Conservation (phyloP, 2,888 invertebrate species). For the Dolomedes plantarius region DNA sequence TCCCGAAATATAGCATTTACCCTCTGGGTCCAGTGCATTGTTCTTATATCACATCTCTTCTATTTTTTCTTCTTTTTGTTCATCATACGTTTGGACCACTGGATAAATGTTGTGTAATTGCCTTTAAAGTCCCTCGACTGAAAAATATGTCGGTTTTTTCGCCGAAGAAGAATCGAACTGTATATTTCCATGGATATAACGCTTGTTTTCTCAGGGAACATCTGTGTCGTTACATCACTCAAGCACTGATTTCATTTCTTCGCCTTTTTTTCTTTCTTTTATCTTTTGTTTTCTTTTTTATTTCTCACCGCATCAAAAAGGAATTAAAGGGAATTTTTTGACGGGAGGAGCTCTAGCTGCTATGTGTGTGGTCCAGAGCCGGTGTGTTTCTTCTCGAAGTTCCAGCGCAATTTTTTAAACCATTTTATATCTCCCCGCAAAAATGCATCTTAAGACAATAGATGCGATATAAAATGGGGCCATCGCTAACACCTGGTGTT, state of each 20-base stretch:
- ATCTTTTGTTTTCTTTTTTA: neutral
- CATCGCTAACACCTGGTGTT: constrained; percentile 55
- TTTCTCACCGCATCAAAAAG: constrained; percentile 23
- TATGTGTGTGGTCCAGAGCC: constrained; percentile 52
- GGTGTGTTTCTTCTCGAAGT: neutral
- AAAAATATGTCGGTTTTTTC: neutral
- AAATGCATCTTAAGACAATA: constrained; percentile 45
- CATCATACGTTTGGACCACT: neutral
- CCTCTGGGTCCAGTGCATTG: neutral
- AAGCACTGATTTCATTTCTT: constrained; percentile 22
- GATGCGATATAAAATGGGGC: constrained; percentile 37
- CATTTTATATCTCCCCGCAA: constrained; percentile 23
- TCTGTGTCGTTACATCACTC: constrained; percentile 36
- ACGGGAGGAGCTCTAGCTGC: constrained; percentile 23
- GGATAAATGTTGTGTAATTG: constrained; percentile 6
- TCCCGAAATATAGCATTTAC: constrained; percentile 5
- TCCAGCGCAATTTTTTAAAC: constrained; percentile 3
- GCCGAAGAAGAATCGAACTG: neutral
- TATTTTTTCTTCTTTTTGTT: neutral
- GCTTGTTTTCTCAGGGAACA: constrained; percentile 32
- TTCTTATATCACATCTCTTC: neutral
- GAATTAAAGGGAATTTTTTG: constrained; percentile 31
- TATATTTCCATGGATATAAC: neutral
- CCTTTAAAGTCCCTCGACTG: constrained; percentile 1
- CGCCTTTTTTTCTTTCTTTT: no score